Percentiles rank a stretch among this genome's conserved stretches.
Conservation (phyloP, 2,888 invertebrate species). For the Zygothrica quintamaculata region DNA sequence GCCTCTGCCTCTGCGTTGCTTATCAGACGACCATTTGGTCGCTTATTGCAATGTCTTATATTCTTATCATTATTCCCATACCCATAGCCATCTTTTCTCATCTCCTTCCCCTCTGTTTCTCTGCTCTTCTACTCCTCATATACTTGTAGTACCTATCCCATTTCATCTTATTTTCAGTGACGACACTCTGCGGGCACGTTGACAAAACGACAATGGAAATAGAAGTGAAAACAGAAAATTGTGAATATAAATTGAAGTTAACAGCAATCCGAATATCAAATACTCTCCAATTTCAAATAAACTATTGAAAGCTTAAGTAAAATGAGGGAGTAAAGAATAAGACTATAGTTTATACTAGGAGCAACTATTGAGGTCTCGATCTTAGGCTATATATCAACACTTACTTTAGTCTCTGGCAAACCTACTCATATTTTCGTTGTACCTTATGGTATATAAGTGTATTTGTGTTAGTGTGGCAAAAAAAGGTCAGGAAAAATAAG, state of each 20-base stretch:
- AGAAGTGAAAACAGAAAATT: slow-evolving; percentile 29
- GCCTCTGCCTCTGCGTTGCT: slow-evolving; percentile 39
- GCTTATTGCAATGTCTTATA: slow-evolving; percentile 79
- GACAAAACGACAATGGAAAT: slow-evolving; percentile 72
- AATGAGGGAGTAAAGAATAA: too few species aligned
- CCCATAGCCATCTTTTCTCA: slow-evolving; percentile 23
- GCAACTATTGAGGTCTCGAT: too few species aligned
- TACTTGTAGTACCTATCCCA: slow-evolving; percentile 20
- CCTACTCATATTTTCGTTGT: too few species aligned
- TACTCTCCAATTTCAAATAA: background rate
- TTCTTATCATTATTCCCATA: slow-evolving; percentile 71
- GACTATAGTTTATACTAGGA: too few species aligned
- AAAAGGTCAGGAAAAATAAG: slow-evolving; percentile 48
- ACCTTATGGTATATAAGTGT: background rate
- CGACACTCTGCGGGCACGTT: slow-evolving; percentile 75
- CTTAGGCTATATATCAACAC: too few species aligned
- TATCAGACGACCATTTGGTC: slow-evolving; percentile 66
- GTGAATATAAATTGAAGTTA: slow-evolving; percentile 2
- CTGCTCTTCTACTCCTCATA: slow-evolving; percentile 3
- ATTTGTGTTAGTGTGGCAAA: background rate
- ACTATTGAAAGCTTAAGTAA: background rate
- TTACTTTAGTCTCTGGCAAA: too few species aligned
- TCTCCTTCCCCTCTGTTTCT: background rate
- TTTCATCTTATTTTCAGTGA: slow-evolving; percentile 32
- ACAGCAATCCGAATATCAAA: background rate